These are phyloP conservation scores for Synaphobranchus kaupii DNA, from an alignment of 2,797 vertebrate genomes.

Conservation along the genomic window DNA sequence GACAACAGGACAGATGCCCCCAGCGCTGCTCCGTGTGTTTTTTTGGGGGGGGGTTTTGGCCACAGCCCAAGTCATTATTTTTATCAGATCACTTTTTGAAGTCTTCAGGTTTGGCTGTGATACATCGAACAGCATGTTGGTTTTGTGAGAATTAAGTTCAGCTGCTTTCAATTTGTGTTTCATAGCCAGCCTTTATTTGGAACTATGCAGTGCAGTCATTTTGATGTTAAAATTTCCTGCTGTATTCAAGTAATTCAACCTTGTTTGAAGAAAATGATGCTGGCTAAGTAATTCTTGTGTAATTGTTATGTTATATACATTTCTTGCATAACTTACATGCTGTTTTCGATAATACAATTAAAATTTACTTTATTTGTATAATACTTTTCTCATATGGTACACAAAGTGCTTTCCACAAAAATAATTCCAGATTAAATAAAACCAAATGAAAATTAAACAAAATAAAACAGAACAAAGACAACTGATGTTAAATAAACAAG, in stretches of 20 bases:
- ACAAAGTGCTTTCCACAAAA: no score
- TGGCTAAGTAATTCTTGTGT: background rate
- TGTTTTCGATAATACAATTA: background rate
- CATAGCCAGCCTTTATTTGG: slow-evolving; percentile 25
- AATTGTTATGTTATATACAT: background rate
- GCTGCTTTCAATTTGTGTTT: slow-evolving; percentile 32
- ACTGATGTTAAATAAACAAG: background rate
- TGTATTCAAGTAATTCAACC: background rate
- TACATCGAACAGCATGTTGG: slow-evolving; percentile 22
- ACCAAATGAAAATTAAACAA: no score
- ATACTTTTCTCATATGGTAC: background rate
- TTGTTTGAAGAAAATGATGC: background rate
- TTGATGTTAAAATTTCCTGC: background rate
- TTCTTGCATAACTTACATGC: background rate
- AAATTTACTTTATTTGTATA: background rate
- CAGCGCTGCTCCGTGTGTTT: background rate
- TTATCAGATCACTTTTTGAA: background rate
- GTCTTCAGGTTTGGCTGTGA: background rate
- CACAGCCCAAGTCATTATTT: background rate
- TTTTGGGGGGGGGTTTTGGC: background rate
- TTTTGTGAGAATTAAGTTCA: slow-evolving; percentile 39
- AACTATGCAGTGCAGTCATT: slow-evolving; percentile 18
- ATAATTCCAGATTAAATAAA: no score
- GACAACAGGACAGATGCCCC: background rate
- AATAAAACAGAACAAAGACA: no score